Evolutionary conservation across 1,140 invertebrate genomes (phyloP).

Genomic region (Cotesia vestalis): DNA sequence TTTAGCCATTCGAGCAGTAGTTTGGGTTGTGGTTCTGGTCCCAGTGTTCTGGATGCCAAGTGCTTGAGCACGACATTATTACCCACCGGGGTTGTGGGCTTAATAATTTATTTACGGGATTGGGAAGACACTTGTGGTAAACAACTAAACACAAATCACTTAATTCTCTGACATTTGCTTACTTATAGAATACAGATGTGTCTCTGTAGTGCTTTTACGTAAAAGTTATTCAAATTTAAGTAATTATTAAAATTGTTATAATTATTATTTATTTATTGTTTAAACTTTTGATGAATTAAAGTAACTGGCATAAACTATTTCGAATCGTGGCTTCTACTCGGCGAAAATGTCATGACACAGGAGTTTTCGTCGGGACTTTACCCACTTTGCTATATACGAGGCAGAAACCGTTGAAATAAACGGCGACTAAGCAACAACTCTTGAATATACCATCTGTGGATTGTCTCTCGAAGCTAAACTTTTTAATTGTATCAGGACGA

Average conservation of each 20-base stretch:
- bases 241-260: too few species aligned
- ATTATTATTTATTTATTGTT: too few species aligned
- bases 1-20: too few species aligned
- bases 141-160: slow-evolving; percentile 25
- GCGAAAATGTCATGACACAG: neutral
- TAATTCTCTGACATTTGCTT: slow-evolving; percentile 25
- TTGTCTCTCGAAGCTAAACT: slow-evolving; percentile 38
- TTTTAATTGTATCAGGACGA: slow-evolving; percentile 46
- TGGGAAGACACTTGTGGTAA: slow-evolving; percentile 26
- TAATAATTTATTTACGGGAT: slow-evolving; percentile 34
- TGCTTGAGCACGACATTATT: slow-evolving; percentile 13
- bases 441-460: slow-evolving; percentile 3
- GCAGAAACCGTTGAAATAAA: too few species aligned
- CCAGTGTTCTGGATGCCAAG: too few species aligned
- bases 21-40: too few species aligned
- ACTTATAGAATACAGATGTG: neutral
- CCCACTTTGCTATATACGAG: too few species aligned
- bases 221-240: too few species aligned
- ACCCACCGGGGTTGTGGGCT: slow-evolving; percentile 1
- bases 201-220: too few species aligned
- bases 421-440: too few species aligned
- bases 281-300: too few species aligned
- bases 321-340: neutral
- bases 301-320: neutral
- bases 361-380: neutral